Conservation (phyloP, 2,888 invertebrate species). For the Tinea pellionella region DNA sequence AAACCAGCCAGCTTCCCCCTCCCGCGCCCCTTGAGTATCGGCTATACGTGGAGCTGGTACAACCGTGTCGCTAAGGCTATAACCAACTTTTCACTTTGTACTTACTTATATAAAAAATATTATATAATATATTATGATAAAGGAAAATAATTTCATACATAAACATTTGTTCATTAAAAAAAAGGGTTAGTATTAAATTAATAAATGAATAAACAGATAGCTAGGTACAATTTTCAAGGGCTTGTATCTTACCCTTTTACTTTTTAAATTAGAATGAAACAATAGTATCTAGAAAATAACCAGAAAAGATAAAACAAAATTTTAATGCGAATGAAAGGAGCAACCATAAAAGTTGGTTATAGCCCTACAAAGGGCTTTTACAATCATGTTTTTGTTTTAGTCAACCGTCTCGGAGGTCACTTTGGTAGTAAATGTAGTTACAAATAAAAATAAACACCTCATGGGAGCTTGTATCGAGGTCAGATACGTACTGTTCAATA, state of each 20-base stretch:
- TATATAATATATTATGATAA: not conserved
- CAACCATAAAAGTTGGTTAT: conserved; percentile 27
- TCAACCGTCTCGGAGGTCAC: conserved; percentile 43
- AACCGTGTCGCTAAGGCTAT: conserved; percentile 34
- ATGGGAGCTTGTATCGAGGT: conserved; percentile 50
- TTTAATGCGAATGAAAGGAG: not conserved
- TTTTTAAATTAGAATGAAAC: too few species aligned
- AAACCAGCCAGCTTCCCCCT: conserved; percentile 27
- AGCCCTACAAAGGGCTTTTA: conserved; percentile 27
- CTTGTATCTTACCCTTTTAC: too few species aligned
- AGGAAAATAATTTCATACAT: not conserved
- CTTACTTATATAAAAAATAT: too few species aligned
- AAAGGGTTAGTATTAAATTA: too few species aligned
- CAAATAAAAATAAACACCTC: conserved; percentile 38
- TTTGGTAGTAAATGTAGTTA: conserved; percentile 48
- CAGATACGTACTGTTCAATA: conserved; percentile 20
- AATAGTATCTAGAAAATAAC: too few species aligned
- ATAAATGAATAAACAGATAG: too few species aligned
- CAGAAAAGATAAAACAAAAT: too few species aligned
- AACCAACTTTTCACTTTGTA: conserved; percentile 24
- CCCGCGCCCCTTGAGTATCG: conserved; percentile 19
- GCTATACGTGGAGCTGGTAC: not conserved
- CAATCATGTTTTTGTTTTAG: conserved; percentile 30
- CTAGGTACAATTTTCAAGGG: too few species aligned
- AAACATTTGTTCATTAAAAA: too few species aligned